Base-by-base conservation (phyloP, 2,113 vertebrate species). In the Psettodes erumei region DNA sequence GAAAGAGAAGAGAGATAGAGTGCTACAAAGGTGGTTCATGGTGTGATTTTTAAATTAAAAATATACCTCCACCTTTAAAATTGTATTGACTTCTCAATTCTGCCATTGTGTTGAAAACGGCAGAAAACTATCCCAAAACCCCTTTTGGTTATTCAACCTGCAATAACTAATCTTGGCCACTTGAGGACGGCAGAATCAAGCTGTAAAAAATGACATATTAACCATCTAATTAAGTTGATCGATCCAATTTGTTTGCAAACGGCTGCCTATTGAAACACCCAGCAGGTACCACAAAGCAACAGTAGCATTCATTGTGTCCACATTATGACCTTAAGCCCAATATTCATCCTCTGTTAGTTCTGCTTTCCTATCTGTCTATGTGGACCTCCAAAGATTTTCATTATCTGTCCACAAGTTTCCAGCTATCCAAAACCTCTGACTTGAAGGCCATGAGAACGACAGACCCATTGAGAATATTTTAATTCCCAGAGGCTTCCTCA, bases 381-480 rank as follows among this genome's bases (percentile, higher is more conserved):
- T 30, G 33, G 30, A 8, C 60, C 28, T 72, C 38, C 30, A 61
- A 25, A 56, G 37, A 64, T 53, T 70, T 60, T 71, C 38, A 48
- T 71, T 47, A 48, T 81, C 75, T 72, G 43, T 71, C 74, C 75
- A 54, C 59, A 80, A 89, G 88, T 75, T 88, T 80, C 65, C 62
- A 61, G 69, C 68, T 66, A 72, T 86, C 80, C 81, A 37, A 67
- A 62, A 72, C 77, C 78, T 81, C 64, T 63, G 62, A 77, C 65
- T 62, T 3, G 10, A 60, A 89, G 91, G 86, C 73, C 90, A 88
- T 94, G 93, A 89, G 92, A 93, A 93, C 81, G 21, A 45, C 66
- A 82, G 27, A 23, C 40, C 64, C 80, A 69, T 28, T 51, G 85
- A 73, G 78, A 65, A 68, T 42, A 19, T 62, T 32, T 28, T 2